phyloP scores from a whole-genome alignment of 37 sponge, comb jelly and placozoan species.

The Ephydatia muelleri region DNA sequence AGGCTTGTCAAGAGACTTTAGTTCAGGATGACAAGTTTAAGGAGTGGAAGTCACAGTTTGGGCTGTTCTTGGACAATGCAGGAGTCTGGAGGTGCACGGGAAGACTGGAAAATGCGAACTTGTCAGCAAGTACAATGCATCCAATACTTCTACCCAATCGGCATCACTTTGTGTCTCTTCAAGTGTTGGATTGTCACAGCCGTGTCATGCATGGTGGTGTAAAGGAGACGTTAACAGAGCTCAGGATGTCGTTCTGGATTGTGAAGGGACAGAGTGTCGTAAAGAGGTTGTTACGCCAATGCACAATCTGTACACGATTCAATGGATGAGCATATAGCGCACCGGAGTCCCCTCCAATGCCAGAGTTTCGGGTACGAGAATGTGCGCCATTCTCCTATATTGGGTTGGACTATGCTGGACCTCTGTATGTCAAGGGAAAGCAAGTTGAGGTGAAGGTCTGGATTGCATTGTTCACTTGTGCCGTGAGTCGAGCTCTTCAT shows the following conservation, averaged over 20 bases:
- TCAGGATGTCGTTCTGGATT: conserved; percentile 36
- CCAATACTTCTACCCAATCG: conserved; percentile 14
- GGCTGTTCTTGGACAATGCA: conserved; percentile 20
- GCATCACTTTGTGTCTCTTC: conserved; percentile 9
- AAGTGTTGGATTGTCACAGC: conserved; percentile 4
- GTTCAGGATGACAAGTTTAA: conserved; percentile 16
- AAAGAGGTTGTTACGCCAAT: conserved; percentile 14
- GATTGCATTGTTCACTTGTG: conserved; percentile 14
- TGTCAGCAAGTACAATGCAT: conserved; percentile 27
- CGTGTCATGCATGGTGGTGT: conserved; percentile 19
- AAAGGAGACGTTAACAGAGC: conserved; percentile 28
- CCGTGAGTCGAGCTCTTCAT: too few relatives aligned
- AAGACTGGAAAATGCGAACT: conserved; percentile 3
- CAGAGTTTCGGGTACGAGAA: conserved; percentile 28
- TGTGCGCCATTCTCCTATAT: conserved; percentile 24
- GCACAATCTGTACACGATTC: conserved; percentile 11
- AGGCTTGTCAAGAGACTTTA: conserved; percentile 3
- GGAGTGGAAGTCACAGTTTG: conserved; percentile 25
- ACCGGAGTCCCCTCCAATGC: conserved; percentile 47
- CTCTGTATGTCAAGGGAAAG: conserved; percentile 19
- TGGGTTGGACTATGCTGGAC: conserved; percentile 51
- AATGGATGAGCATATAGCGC: conserved; percentile 20
- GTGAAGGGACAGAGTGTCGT: conserved; percentile 27
- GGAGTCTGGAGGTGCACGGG: conserved; percentile 21
- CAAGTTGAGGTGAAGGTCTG: conserved; percentile 31